phyloP scores from a whole-genome alignment of 2,113 vertebrate genomes.

The Pygathrix nemaeus region DNA sequence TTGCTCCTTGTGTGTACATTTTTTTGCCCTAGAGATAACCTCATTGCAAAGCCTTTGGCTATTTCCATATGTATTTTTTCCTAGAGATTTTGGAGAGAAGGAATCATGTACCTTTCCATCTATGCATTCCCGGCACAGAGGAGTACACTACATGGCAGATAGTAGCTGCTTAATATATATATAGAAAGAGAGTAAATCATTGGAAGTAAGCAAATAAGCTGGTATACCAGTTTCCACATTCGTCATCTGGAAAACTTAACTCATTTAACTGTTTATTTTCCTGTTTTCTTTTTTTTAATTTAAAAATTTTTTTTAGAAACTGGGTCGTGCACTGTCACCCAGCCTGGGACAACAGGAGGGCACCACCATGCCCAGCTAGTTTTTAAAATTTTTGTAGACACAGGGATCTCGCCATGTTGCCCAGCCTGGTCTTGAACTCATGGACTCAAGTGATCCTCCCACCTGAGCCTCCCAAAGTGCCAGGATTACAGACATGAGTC shows the following conservation, averaged over 20 bases:
- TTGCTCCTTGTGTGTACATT: not conserved
- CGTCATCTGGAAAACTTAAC: not conserved
- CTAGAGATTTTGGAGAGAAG: not conserved
- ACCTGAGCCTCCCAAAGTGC: too few species aligned
- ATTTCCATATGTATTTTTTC: not conserved
- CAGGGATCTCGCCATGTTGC: too few species aligned
- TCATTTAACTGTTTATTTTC: not conserved
- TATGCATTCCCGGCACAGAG: not conserved
- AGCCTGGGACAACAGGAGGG: too few species aligned
- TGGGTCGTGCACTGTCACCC: too few species aligned
- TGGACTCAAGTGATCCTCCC: too few species aligned
- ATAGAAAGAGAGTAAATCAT: not conserved
- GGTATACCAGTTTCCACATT: not conserved
- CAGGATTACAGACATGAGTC: too few species aligned
- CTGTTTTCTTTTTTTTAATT: not conserved
- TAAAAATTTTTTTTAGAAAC: too few species aligned
- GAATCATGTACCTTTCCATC: not conserved
- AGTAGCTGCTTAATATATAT: not conserved
- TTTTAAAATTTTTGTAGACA: too few species aligned
- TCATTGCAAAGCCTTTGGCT: not conserved
- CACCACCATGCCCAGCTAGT: too few species aligned
- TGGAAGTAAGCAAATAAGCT: conserved; percentile 1
- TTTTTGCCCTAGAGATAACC: conserved; percentile 1
- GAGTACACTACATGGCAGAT: not conserved
- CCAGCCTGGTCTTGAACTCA: too few species aligned